phyloP scores from a whole-genome alignment of 2,888 invertebrate genomes.

The Sinopyrophorus schimmeli region DNA sequence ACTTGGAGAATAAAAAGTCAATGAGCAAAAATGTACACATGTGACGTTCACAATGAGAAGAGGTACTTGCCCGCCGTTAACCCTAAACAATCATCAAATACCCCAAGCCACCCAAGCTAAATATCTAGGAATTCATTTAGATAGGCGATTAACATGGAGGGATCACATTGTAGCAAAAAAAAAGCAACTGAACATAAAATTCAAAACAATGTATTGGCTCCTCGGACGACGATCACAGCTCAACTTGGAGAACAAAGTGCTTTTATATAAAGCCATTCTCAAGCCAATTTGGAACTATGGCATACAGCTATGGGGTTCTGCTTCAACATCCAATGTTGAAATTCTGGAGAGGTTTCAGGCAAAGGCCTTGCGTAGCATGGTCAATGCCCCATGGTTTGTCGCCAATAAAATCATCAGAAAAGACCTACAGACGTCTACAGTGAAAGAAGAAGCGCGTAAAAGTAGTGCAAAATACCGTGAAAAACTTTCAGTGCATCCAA shows the following conservation, averaged over 20 bases:
- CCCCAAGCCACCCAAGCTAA: not conserved
- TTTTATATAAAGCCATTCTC: conserved; percentile 9
- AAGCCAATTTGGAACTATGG: conserved; percentile 11
- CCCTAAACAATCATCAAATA: not conserved
- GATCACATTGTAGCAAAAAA: not conserved
- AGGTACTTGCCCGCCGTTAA: conserved; percentile 14
- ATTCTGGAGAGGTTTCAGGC: conserved; percentile 4
- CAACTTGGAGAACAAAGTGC: conserved; percentile 10
- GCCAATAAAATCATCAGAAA: conserved; percentile 7
- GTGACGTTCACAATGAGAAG: conserved; percentile 29
- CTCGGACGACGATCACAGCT: conserved; percentile 4
- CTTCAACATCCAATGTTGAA: conserved; percentile 3
- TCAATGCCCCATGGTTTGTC: conserved; percentile 10
- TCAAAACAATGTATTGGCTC: conserved; percentile 8
- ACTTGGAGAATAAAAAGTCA: conserved; percentile 30
- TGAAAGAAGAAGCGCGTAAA: conserved; percentile 5
- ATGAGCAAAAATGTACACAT: conserved; percentile 24
- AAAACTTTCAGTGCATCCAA: conserved; percentile 6
- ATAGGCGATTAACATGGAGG: conserved; percentile 5
- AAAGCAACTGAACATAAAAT: conserved; percentile 1
- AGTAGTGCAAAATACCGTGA: conserved; percentile 4
- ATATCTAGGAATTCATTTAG: conserved; percentile 7
- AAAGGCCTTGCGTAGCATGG: conserved; percentile 1
- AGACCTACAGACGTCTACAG: conserved; percentile 5
- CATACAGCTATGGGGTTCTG: conserved; percentile 4